Conservation (phyloP, 2,113 vertebrate genomes). For the Neolamprologus fasciatus region DNA sequence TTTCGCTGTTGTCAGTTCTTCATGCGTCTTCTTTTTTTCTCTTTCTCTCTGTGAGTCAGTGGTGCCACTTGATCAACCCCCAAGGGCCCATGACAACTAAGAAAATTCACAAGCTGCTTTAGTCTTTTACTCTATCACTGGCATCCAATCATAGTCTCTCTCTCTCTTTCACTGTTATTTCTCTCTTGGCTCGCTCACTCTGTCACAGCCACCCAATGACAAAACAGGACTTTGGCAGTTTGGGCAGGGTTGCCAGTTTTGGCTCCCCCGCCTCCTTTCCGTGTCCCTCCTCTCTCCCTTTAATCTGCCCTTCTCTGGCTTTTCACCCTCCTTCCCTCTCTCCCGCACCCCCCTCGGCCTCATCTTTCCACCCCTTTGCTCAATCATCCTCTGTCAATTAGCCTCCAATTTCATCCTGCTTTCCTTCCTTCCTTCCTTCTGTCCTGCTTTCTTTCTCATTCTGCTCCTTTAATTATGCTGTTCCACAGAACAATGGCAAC, state of each 20-base stretch:
- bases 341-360: neutral
- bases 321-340: slow-evolving; percentile 28
- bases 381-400: slow-evolving; percentile 71
- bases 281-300: slow-evolving; percentile 49
- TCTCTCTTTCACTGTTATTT: slow-evolving; percentile 28
- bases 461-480: slow-evolving; percentile 54
- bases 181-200: slow-evolving; percentile 46
- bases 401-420: slow-evolving; percentile 49
- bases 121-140: slow-evolving; percentile 49
- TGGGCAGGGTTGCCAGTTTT: slow-evolving; percentile 69
- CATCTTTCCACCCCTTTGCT: slow-evolving; percentile 42
- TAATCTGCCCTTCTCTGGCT: slow-evolving; percentile 37
- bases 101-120: slow-evolving; percentile 49
- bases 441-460: slow-evolving; percentile 20
- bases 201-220: slow-evolving; percentile 65
- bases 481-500: slow-evolving; percentile 41
- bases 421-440: slow-evolving; percentile 29
- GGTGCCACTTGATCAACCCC: slow-evolving; percentile 49
- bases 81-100: slow-evolving; percentile 62
- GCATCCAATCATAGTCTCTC: slow-evolving; percentile 34
- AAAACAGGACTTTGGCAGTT: slow-evolving; percentile 66
- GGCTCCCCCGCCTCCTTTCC: slow-evolving; percentile 57
- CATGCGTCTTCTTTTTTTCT: slow-evolving; percentile 10
- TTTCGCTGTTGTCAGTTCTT: neutral
- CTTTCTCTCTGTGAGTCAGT: slow-evolving; percentile 35